These are phyloP conservation scores for Notechis scutatus DNA, from an alignment of 2,113 vertebrate species.

Conservation along the genomic window DNA sequence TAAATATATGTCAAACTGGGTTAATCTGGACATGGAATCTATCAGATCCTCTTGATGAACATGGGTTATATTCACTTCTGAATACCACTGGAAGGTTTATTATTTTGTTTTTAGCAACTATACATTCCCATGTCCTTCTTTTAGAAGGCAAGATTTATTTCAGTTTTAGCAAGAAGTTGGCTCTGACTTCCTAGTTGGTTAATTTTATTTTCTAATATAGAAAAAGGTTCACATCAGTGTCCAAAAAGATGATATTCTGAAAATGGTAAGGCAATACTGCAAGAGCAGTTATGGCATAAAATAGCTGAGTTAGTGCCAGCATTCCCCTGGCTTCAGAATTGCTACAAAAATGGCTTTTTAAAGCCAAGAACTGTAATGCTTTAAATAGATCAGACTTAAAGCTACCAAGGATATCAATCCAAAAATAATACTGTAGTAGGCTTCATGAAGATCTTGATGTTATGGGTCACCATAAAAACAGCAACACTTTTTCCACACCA, in stretches of 20 bases:
- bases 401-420: conserved; percentile 47
- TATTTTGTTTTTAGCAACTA: not conserved
- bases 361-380: conserved; percentile 47
- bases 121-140: not conserved
- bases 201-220: conserved; percentile 35
- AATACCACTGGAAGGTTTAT: not conserved
- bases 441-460: conserved; percentile 26
- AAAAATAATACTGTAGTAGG: conserved; percentile 59
- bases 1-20: not conserved
- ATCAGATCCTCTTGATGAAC: not conserved
- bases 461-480: conserved; percentile 25
- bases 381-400: conserved; percentile 59
- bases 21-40: not conserved
- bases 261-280: conserved; percentile 17
- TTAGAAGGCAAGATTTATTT: not conserved
- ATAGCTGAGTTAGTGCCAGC: conserved; percentile 25
- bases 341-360: conserved; percentile 44
- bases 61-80: conserved; percentile 12
- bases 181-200: conserved; percentile 19
- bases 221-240: conserved; percentile 31
- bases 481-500: conserved; percentile 3
- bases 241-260: conserved; percentile 30
- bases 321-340: conserved; percentile 52
- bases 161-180: not conserved
- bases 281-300: conserved; percentile 9